Base-by-base conservation (phyloP, 2,888 invertebrate species). In the Pocota personata region DNA sequence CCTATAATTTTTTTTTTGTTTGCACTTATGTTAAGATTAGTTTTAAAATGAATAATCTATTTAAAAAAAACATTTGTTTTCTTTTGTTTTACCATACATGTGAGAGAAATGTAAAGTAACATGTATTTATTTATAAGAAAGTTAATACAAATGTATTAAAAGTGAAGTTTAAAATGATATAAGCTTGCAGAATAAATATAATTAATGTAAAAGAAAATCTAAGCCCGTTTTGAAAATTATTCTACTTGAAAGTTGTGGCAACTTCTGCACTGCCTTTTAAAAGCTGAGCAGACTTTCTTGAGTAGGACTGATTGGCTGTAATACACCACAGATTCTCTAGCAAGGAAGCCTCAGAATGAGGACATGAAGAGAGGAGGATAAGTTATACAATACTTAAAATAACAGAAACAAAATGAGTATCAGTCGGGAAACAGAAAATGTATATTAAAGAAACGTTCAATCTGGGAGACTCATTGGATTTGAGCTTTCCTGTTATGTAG, bases 111-210 rank as follows among this genome's bases (percentile, higher is more conserved):
- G 32, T 19, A 8, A 57, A 19, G 3, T 32, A 35, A 5, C 32
- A 10, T 19, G 32, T 32, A 57, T 16, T 32, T 55, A 32, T 30
- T 40, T 37, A 40, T 58, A 58, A 58, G 12, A 19, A n/a, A 16
- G 7, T 55, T 7, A 27, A 32, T 55, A 32, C 16, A 7, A 19
- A 52, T 27, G 35, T 57, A 27, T 32, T 1, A 27, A 6, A 52
- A 52, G 35, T 32, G 32, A 57, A 57, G 16, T 57, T 57, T 16
- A 16, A 12, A 19, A 37, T 58, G 3, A 37, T 58, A 5, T 58
- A 37, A 58, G 21, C 37, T 37, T 14, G 21, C 37, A 58, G 7
- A 58, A 58, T 58, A 58, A 58, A 58, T 37, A n/a, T 37, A 12
- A 21, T 21, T n/a, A 21, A 58, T 37, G 37, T 7, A 55, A 30